A percentile compares a stretch with the other conserved stretches of the same genome.
phyloP scores from a whole-genome alignment of 2,797 vertebrate genomes.

The Simalia tracyae region DNA sequence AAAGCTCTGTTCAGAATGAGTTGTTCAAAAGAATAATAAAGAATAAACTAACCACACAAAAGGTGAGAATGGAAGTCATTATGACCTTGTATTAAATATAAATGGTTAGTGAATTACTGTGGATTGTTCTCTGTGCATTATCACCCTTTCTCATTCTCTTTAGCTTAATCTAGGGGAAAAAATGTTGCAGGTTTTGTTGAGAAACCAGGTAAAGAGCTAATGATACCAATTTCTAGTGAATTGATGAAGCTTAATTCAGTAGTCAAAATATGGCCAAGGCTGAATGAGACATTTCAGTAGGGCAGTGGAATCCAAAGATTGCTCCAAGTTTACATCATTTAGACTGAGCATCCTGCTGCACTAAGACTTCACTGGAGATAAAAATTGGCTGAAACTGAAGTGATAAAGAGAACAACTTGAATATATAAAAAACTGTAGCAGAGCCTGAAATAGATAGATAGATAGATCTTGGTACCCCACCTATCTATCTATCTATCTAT shows the following conservation, averaged over 20 bases:
- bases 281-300: not conserved
- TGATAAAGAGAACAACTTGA: not conserved
- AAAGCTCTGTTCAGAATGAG: not conserved
- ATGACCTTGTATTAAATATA: not conserved
- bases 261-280: not conserved
- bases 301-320: not conserved
- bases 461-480: too few species aligned
- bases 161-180: not conserved
- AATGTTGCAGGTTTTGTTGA: not conserved
- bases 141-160: not conserved
- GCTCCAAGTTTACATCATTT: not conserved
- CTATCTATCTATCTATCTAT: too few species aligned
- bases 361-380: not conserved
- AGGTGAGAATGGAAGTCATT: not conserved
- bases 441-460: not conserved
- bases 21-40: conserved; percentile 20
- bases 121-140: not conserved
- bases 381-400: not conserved
- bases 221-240: not conserved
- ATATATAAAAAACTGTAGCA: not conserved
- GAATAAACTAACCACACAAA: not conserved
- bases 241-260: not conserved
- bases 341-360: not conserved
- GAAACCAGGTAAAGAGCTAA: not conserved
- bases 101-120: not conserved